Base-by-base conservation (phyloP, 2,113 vertebrate species). In the Harpagus bidentatus region DNA sequence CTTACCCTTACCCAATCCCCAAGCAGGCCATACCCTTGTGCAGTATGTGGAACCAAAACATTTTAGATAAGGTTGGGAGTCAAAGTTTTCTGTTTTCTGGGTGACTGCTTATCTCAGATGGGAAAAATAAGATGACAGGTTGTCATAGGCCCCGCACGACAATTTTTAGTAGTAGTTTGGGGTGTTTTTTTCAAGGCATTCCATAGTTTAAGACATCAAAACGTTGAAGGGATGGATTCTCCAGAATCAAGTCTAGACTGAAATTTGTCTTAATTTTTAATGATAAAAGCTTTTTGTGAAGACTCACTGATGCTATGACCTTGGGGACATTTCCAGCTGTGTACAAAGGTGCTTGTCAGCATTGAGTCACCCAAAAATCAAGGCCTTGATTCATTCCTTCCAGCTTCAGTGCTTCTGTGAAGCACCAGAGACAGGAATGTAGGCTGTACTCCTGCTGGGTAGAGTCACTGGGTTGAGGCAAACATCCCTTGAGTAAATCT, bases 181-280 rank as follows among this genome's bases (percentile, higher is more conserved):
- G 16, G 23, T 43, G 14, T 84, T 71, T 59, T 59, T 76, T 69
- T 63, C 31, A 50, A 77, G 48, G 18, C 17, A 40, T 50, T 40
- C 38, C 14, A 3, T 65, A 43, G n/a, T 29, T 85, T 61, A 69
- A 87, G 70, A 53, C 43, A 66, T 66, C 22, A 77, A 66, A 65
- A 88, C 22, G 1, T 69, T 93, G 78, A 91, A 95, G 70, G 36
- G 23, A 4, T 93, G 26, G 42, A 72, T 76, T 87, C 16, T 65
- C 45, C 50, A 56, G 31, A 63, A 61, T 79, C 52, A 84, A 87
- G 48, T 40, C 88, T 78, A 40, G 66, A 7, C 2, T 5, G 52
- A 79, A 67, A 85, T 79, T 69, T 71, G 9, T 52, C 88, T 92
- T 61, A 86, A 86, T 91, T 92, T 95, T 96, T 95, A 91, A 91